Evolutionary conservation across 2,113 vertebrate species (phyloP), one percentile per base, ranked within the genome.

Genomic region (Leptodactylus fuscus): DNA sequence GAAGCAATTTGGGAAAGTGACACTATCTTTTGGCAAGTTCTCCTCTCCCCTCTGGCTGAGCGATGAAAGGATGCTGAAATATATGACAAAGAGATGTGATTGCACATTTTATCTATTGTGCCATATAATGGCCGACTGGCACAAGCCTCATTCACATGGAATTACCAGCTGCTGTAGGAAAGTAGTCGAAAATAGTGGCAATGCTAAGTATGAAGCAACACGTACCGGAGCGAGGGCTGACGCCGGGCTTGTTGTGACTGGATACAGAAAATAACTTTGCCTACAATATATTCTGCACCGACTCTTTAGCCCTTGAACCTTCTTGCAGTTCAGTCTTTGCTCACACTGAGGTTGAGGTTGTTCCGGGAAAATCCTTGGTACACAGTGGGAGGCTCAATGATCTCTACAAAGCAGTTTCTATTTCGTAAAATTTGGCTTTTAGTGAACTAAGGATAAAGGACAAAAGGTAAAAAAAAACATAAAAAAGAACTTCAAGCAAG

Each of bases 41-140:
- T 51, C 20, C 48, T 38, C 44, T 82, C 29, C 24, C 6, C 13
- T 62, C 16, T 38, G 80, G 22, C 62, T 69, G 62, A n/a, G 62
- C 22, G 46, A 51, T 69, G 62, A 69, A 70, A 81, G 51, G 60
- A 69, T 24, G 65, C 44, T 36, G 81, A 82, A 51, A 70, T 82
- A 71, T 82, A 44, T 70, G 81, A 81, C 62, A 82, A 71, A 36
- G 65, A 53, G 65, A 82, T 12, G 48, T 70, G 81, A 82, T 82
- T 82, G 44, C 44, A 69, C 38, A 70, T 51, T 82, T 75, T 67
- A 71, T 53, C 46, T 82, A 70, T 70, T 49, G 20, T 70, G 29
- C 48, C 65, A 71, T 49, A 10, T 82, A 51, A 82, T 70, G 38
- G 53, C 22, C 18, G 62, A 27, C 62, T 36, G 81, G 41, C 46